These are phyloP conservation scores for Carcina quercana DNA, from an alignment of 2,888 invertebrate genomes.

Conservation along the genomic window DNA sequence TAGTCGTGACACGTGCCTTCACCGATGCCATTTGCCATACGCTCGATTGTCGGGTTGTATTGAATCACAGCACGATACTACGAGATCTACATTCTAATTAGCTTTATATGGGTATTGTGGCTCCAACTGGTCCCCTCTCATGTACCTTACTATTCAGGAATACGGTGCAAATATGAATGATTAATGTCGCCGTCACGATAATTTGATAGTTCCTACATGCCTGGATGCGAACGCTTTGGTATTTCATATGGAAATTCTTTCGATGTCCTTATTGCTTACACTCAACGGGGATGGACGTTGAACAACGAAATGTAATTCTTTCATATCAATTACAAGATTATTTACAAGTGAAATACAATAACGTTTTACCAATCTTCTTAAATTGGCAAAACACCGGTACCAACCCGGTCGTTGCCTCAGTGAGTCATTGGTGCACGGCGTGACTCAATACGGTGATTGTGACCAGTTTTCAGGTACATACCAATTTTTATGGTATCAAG, in stretches of 20 bases:
- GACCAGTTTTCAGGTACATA: conserved; percentile 30
- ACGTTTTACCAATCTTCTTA: conserved; percentile 18
- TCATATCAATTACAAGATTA: not conserved
- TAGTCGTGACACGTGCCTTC: conserved; percentile 43
- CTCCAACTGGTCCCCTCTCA: conserved; percentile 20
- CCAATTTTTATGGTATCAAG: conserved; percentile 17
- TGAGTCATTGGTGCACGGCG: conserved; percentile 46
- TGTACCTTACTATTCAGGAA: conserved; percentile 8
- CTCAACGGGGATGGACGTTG: conserved; percentile 6
- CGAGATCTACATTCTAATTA: conserved; percentile 53
- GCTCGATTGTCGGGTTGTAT: conserved; percentile 24
- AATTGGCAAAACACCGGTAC: conserved; percentile 21
- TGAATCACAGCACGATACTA: conserved; percentile 34
- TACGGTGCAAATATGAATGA: conserved; percentile 11
- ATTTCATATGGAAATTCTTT: conserved; percentile 1
- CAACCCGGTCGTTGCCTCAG: conserved; percentile 41
- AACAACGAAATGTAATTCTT: not conserved
- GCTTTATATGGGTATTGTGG: conserved; percentile 34
- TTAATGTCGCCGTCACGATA: not conserved
- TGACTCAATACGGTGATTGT: conserved; percentile 33
- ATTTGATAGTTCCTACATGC: conserved; percentile 1
- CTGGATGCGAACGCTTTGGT: conserved; percentile 6
- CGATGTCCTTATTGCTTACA: not conserved
- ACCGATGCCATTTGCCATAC: conserved; percentile 25
- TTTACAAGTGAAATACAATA: not conserved